Evolutionary conservation across 2,888 invertebrate species (phyloP), one percentile per base, ranked within the genome.

Genomic region (Bruchidius siliquastri): DNA sequence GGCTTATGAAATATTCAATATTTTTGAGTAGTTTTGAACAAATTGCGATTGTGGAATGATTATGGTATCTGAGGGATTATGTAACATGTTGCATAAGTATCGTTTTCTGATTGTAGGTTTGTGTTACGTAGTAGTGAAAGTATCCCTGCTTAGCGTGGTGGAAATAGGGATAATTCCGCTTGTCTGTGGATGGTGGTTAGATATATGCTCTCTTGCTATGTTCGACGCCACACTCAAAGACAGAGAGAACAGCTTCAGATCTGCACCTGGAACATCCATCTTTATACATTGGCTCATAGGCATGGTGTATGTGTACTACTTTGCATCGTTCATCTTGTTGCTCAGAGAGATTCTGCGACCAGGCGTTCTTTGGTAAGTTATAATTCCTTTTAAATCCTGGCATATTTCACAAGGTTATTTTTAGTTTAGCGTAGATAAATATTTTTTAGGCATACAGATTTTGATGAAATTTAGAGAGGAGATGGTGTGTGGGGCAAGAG

Each of bases 251-350:
- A 96, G 95, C 77, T 96, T 99, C 80, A 91, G 93, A 77, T 90
- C 94, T 0, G 97, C 98, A 0, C 99, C 99, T 0, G 97, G 97
- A 81, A 98, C 99, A 0, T 96, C 97, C 0, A 95, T 99, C 90
- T 99, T 99, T 85, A 94, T 99, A 73, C 99, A 99, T 86, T 99
- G 99, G 99, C 91, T 99, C 68, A 96, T 98, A 8, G 99, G 99
- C 74, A 99, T 99, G 98, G 95, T 96, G 49, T 99, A 98, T 84
- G 98, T 99, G 20, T 99, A 99, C 87, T 99, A 99, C 88, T 99
- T 99, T 84, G 99, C 99, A 8, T 98, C 98, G 0, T 99, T 97
- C 84, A 95, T 99, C 69, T 89, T 97, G 21, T 88, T 99, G 1
- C 87, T 99, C 22, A 89, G 99, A 72, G 99, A 99, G 87, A 96